phyloP scores from a whole-genome alignment of 2,797 vertebrate genomes.

The Aselliscus stoliczkanus region DNA sequence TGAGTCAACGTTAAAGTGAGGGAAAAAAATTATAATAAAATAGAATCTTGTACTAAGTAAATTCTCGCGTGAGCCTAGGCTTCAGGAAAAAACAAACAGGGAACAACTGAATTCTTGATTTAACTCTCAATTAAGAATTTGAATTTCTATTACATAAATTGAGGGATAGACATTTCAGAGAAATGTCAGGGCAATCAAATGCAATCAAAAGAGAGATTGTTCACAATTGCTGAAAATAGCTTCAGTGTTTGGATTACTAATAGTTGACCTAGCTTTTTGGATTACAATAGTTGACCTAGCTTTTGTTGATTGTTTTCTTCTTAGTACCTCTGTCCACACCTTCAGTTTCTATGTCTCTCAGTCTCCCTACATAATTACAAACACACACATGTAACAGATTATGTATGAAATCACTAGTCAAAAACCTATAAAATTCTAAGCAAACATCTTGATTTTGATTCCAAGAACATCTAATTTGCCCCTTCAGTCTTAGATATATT shows the following conservation, averaged over 20 bases:
- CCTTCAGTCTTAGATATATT: background rate
- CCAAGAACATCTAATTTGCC: background rate
- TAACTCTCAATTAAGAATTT: background rate
- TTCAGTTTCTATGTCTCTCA: background rate
- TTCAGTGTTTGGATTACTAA: background rate
- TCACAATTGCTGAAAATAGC: conserved; percentile 5
- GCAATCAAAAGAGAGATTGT: background rate
- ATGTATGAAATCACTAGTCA: background rate
- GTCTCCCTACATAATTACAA: background rate
- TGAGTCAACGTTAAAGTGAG: background rate
- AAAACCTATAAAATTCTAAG: background rate
- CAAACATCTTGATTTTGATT: background rate
- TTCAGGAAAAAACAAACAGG: background rate
- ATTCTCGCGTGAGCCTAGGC: background rate
- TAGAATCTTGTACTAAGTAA: background rate
- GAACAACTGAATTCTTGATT: background rate
- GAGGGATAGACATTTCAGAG: background rate
- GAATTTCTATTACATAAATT: background rate
- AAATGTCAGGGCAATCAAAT: background rate
- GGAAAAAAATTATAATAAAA: background rate
- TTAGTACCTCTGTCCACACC: background rate
- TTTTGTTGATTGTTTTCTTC: background rate
- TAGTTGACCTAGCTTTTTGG: background rate
- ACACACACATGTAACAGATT: background rate
- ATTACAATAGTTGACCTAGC: background rate